Evolutionary conservation across 2,888 invertebrate genomes (phyloP).

Genomic region (Rhyacophila evoluta): DNA sequence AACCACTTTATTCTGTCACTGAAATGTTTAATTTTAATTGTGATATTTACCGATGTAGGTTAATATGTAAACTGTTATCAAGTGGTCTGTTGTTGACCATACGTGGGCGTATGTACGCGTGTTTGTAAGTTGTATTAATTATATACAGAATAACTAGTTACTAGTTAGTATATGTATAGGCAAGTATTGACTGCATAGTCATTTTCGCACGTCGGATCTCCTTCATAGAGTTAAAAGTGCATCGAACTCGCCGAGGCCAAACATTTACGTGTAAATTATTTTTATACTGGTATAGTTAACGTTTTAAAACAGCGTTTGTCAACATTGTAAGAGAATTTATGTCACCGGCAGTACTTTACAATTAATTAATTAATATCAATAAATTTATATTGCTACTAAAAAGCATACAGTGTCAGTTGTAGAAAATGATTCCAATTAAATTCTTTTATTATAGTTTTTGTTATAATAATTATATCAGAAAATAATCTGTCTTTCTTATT

Average conservation of each 20-base stretch:
- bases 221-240: conserved; percentile 12
- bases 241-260: conserved; percentile 10
- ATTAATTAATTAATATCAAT: no score
- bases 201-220: conserved; percentile 17
- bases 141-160: background rate
- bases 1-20: no score
- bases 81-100: background rate
- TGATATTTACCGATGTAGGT: no score
- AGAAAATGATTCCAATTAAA: no score
- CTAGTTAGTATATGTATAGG: background rate
- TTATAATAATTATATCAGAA: no score
- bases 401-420: no score
- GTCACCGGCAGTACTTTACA: no score
- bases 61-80: no score
- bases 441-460: no score
- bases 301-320: background rate
- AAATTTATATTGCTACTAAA: no score
- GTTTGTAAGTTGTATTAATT: background rate
- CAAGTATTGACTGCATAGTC: background rate
- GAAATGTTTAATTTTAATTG: no score
- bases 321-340: no score
- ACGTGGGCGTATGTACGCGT: background rate
- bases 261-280: background rate
- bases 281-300: background rate
- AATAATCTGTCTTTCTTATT: background rate